Evolutionary conservation across 2,113 vertebrate genomes (phyloP), one percentile per base, ranked within the genome.

Genomic region (pig (Sus scrofa)): DNA sequence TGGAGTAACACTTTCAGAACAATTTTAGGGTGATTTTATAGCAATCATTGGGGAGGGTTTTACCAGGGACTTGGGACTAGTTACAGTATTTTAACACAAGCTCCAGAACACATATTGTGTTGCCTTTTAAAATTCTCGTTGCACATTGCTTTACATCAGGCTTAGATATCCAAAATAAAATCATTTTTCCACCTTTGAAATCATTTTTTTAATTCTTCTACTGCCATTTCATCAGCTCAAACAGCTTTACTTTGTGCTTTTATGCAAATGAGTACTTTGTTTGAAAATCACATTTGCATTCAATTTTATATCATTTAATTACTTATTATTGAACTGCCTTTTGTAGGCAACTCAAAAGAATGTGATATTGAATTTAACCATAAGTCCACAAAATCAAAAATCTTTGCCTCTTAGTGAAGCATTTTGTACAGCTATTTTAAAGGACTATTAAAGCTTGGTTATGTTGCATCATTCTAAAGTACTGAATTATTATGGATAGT

Each of bases 21-120:
- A 70, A 82, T 20, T 34, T 91, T 67, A 56, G 81, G 15, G 7
- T 91, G 6, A 79, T 13, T 77, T 54, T 27, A 88, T 9, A 79
- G 9, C n/a, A 85, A 62, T 87, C 27, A 67, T 1, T 67, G 16
- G 68, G 13, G 15, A 44, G 2, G 7, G 2, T 82, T 91, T 94
- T 82, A 58, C 1, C 11, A 58, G 4, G 20, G 10, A 54, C 19
- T 13, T 14, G 30, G 10, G 30, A 75, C 2, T 58, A 75, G 15
- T 56, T 92, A 65, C 3, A 85, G 30, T 24, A 90, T 91, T n/a
- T 52, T 82, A 84, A 75, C 86, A 96, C 24, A 74, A 90, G 16
- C 14, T 87, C 65, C 37, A n/a, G 26, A 82, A 89, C 22, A 90
- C 10, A 92, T 58, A 85, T 12, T 50, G 4, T 63, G 16, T 67